Evolutionary conservation across 1,140 invertebrate species (phyloP).

Genomic region (Drosophila bocqueti): DNA sequence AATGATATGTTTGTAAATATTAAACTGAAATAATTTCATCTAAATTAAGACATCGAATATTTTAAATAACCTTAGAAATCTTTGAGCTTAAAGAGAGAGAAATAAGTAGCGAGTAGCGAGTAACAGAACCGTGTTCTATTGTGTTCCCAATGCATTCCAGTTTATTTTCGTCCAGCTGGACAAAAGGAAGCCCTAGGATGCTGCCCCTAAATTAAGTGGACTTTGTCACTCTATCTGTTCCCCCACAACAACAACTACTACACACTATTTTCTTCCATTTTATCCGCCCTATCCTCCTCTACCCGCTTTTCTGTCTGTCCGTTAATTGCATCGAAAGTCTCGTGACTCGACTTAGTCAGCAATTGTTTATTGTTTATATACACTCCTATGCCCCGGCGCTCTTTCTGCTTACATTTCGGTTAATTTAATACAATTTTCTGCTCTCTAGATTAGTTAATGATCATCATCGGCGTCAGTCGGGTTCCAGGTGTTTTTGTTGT

Average conservation of each 20-base stretch:
- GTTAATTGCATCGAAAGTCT: conserved; percentile 59
- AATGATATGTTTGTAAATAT: neutral
- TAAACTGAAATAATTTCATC: neutral
- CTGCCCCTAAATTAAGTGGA: conserved; percentile 38
- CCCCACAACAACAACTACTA: neutral
- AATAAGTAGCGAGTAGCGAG: neutral
- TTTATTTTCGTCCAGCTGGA: conserved; percentile 31
- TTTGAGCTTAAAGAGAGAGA: neutral
- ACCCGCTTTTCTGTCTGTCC: conserved; percentile 1
- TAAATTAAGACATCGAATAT: too few relatives aligned
- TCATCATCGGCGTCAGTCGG: conserved; percentile 23
- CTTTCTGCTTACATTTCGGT: conserved; percentile 22
- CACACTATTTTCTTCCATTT: conserved; percentile 1
- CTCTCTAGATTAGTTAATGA: conserved; percentile 66
- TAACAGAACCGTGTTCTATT: neutral
- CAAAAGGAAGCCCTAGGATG: conserved; percentile 37
- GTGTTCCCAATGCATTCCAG: neutral
- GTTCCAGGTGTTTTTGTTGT: conserved; percentile 17
- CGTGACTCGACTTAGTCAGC: conserved; percentile 56
- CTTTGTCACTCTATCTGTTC: conserved; percentile 20
- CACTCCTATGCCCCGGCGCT: neutral
- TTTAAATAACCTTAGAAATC: too few relatives aligned
- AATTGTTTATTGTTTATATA: conserved; percentile 43
- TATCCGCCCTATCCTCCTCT: neutral
- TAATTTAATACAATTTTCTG: conserved; percentile 66